Evolutionary conservation across 1,140 invertebrate genomes (phyloP).

Genomic region (Orchestia grillus): DNA sequence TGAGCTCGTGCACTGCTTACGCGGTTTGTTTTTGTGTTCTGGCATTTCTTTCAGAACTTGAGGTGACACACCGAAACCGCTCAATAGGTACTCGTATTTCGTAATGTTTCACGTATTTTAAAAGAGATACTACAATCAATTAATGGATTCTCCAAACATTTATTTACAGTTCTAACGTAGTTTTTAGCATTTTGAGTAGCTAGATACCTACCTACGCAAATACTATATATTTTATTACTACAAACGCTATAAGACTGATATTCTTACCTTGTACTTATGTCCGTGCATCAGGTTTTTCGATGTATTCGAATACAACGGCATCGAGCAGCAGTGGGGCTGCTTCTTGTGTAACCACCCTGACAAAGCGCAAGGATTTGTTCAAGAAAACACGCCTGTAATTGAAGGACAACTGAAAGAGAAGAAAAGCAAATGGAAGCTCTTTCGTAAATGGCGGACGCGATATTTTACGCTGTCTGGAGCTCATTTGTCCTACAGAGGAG

Average conservation of each 20-base stretch:
- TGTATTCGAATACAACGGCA: slow-evolving; percentile 85
- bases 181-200: too few species aligned
- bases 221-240: not conserved
- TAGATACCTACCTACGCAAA: not conserved
- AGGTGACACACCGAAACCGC: too few species aligned
- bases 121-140: too few species aligned
- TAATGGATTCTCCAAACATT: too few species aligned
- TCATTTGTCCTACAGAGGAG: slow-evolving; percentile 88
- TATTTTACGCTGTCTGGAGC: slow-evolving; percentile 94
- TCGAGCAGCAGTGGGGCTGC: slow-evolving; percentile 82
- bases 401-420: slow-evolving; percentile 96
- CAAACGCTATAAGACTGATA: not conserved
- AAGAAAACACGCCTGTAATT: slow-evolving; percentile 77
- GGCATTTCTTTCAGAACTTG: too few species aligned
- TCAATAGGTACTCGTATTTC: too few species aligned
- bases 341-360: slow-evolving; percentile 94
- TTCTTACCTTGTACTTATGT: not conserved
- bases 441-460: slow-evolving; percentile 89
- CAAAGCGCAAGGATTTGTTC: slow-evolving; percentile 83
- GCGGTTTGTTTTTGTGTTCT: too few species aligned
- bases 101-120: too few species aligned
- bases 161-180: too few species aligned
- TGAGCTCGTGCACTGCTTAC: too few species aligned
- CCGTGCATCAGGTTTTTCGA: slow-evolving; percentile 82
- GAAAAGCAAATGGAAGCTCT: slow-evolving; percentile 91